These are phyloP conservation scores for Mus caroli DNA, from an alignment of 2,797 vertebrate genomes.

Conservation along the genomic window DNA sequence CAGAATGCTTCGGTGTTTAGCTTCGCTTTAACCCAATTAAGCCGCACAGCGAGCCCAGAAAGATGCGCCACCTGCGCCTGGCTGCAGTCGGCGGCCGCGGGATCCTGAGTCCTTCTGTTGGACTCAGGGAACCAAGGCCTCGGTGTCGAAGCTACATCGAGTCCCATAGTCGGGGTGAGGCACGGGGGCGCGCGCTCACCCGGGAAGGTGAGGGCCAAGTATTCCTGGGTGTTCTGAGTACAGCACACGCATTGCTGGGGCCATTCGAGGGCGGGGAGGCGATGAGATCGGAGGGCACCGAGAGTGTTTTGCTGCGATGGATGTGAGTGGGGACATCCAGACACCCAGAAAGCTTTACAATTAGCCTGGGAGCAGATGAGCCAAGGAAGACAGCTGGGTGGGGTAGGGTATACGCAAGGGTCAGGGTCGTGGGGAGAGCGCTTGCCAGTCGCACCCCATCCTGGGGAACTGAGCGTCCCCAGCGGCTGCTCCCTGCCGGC, in stretches of 20 bases:
- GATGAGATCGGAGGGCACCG: not conserved
- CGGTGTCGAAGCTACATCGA: not conserved
- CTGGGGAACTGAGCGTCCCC: not conserved
- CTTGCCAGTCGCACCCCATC: not conserved
- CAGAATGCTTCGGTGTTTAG: slow-evolving; percentile 75
- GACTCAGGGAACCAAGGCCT: not conserved
- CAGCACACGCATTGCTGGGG: too few species aligned
- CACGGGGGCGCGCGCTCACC: not conserved
- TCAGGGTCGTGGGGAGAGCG: not conserved
- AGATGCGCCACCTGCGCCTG: slow-evolving; percentile 80
- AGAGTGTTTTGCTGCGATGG: not conserved
- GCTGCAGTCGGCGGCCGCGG: not conserved
- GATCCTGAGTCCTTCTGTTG: not conserved
- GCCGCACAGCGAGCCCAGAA: slow-evolving; percentile 64
- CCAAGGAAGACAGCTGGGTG: not conserved
- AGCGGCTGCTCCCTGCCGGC: not conserved
- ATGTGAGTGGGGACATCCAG: not conserved
- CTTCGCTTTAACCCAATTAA: slow-evolving; percentile 82
- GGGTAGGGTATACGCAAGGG: not conserved
- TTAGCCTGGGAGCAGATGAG: not conserved
- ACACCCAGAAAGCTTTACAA: not conserved
- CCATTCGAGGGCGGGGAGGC: not conserved
- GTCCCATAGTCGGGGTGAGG: not conserved
- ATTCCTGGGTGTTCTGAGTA: not conserved
- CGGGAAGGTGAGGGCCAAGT: not conserved